These are phyloP conservation scores for silkworm (Bombyx mori) DNA, from an alignment of 1,140 invertebrate genomes.

Conservation along the genomic window DNA sequence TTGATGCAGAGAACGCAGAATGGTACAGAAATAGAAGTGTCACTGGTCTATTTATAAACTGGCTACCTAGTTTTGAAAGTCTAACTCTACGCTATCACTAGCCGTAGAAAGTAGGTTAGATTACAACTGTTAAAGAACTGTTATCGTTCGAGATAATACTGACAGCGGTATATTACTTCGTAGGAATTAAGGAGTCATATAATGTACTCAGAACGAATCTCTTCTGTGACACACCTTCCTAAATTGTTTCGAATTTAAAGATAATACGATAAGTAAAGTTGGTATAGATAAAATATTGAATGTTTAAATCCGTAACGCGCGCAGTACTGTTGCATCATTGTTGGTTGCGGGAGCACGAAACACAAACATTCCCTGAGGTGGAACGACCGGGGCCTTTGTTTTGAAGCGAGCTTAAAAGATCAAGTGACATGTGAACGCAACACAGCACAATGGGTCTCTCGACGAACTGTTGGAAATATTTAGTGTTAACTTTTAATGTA, in stretches of 20 bases:
- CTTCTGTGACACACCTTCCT: slow-evolving; percentile 13
- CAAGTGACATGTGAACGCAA: slow-evolving; percentile 54
- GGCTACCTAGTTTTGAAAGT: slow-evolving; percentile 26
- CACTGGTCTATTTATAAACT: slow-evolving; percentile 34
- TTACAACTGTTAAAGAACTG: slow-evolving; percentile 44
- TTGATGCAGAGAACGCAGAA: slow-evolving; percentile 1
- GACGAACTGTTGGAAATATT: slow-evolving; percentile 67
- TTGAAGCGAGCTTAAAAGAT: slow-evolving; percentile 44
- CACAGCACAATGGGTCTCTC: slow-evolving; percentile 56
- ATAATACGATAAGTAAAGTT: slow-evolving; percentile 25
- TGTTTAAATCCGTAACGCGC: slow-evolving; percentile 46
- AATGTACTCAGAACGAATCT: neutral
- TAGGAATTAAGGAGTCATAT: slow-evolving; percentile 2
- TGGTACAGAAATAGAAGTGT: slow-evolving; percentile 37
- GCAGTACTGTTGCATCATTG: slow-evolving; percentile 40
- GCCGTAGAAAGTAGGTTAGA: slow-evolving; percentile 47
- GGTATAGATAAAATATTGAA: slow-evolving; percentile 38
- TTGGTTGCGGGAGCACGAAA: slow-evolving; percentile 30
- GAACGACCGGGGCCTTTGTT: slow-evolving; percentile 60
- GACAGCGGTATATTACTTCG: slow-evolving; percentile 2
- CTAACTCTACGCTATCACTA: slow-evolving; percentile 22
- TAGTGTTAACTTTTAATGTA: slow-evolving; percentile 63
- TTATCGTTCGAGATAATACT: slow-evolving; percentile 21
- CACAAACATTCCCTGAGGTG: slow-evolving; percentile 58
- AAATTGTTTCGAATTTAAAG: slow-evolving; percentile 16